phyloP scores from a whole-genome alignment of 37 sponge, comb jelly and placozoan species.

The Lycopodina hypogea region DNA sequence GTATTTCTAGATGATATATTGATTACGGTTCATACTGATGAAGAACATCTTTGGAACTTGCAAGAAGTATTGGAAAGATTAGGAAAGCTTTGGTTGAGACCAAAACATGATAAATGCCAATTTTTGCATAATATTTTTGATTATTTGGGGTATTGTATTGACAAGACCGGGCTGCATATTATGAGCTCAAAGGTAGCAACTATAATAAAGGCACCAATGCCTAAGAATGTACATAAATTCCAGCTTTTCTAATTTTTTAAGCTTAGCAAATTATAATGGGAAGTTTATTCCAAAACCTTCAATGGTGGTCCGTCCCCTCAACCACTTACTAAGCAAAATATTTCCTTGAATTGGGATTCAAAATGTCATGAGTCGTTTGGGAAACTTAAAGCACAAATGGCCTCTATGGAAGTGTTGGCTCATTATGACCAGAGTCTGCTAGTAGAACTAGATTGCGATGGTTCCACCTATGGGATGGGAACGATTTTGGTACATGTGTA shows the following conservation, averaged over 20 bases:
- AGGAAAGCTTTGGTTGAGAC: slow-evolving; percentile 19
- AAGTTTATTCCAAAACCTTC: neutral
- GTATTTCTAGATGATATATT: slow-evolving; percentile 36
- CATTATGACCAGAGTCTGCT: slow-evolving; percentile 35
- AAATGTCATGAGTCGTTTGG: neutral
- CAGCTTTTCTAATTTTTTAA: slow-evolving; percentile 25
- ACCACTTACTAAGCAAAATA: neutral
- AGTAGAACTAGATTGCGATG: slow-evolving; percentile 13
- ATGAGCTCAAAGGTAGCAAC: slow-evolving; percentile 1
- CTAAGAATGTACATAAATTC: slow-evolving; percentile 15
- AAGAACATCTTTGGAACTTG: slow-evolving; percentile 14
- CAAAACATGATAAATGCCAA: slow-evolving; percentile 15
- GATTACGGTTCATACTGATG: slow-evolving; percentile 16
- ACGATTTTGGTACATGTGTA: neutral
- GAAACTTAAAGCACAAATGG: neutral
- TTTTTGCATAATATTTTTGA: slow-evolving; percentile 26
- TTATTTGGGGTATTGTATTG: neutral
- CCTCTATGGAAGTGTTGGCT: slow-evolving; percentile 11
- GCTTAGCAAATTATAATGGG: slow-evolving; percentile 18
- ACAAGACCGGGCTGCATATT: slow-evolving; percentile 10
- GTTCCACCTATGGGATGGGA: slow-evolving; percentile 13
- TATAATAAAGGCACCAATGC: slow-evolving; percentile 13
- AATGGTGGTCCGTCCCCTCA: neutral
- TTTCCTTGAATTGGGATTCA: slow-evolving; percentile 2
- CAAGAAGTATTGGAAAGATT: slow-evolving; percentile 27